Percentiles rank a stretch among this genome's conserved stretches.
Conservation (phyloP, 2,888 invertebrate genomes). For the Ischnus inquisitorius region DNA sequence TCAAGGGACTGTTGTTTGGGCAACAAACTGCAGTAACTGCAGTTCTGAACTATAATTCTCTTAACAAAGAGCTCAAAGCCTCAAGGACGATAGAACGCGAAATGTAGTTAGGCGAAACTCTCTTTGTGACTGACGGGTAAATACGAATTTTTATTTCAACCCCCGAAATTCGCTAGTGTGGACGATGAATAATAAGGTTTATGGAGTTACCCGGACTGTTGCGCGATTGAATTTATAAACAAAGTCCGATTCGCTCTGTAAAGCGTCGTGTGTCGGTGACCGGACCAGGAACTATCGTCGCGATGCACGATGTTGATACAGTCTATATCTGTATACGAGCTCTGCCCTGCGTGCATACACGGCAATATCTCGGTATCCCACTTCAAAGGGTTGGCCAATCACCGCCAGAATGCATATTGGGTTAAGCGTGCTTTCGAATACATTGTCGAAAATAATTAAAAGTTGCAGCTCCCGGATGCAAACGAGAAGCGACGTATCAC, state of each 20-base stretch:
- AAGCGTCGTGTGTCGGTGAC: no score
- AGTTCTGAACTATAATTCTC: conserved; percentile 45
- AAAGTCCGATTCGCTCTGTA: neutral
- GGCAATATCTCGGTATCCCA: neutral
- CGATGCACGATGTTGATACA: neutral
- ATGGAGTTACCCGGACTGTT: neutral
- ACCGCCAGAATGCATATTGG: neutral
- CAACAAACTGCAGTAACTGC: conserved; percentile 33
- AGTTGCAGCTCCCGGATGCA: neutral
- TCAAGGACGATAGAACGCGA: neutral
- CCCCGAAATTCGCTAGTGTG: neutral
- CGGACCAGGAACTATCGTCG: neutral
- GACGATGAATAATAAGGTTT: neutral
- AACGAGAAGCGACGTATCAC: no score
- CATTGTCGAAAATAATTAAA: neutral
- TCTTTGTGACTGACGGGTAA: neutral
- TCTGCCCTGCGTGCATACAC: neutral
- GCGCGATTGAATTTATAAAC: neutral
- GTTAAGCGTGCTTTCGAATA: neutral
- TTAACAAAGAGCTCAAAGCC: conserved; percentile 42
- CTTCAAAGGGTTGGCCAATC: neutral
- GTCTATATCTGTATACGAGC: neutral
- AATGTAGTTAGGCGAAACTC: neutral
- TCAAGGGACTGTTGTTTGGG: conserved; percentile 28
- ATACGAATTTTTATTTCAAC: neutral